These are phyloP conservation scores for Nomada hirtipes DNA, from an alignment of 2,888 invertebrate genomes.

Conservation along the genomic window DNA sequence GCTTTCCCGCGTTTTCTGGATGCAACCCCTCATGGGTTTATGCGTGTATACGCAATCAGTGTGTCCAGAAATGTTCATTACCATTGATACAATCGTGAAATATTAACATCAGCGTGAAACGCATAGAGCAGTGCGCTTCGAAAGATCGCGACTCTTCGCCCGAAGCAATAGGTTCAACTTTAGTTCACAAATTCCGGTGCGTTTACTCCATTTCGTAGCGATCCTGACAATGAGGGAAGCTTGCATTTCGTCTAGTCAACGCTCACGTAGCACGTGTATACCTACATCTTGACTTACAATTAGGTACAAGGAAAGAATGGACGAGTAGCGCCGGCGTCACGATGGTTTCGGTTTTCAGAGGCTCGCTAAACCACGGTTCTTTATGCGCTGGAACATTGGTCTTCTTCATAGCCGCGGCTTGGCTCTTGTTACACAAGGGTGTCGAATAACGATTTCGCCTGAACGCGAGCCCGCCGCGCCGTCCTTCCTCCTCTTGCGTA, in stretches of 20 bases:
- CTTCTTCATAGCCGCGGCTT: constrained; percentile 65
- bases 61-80: neutral
- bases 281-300: neutral
- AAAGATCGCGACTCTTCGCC: too few species aligned
- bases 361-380: constrained; percentile 43
- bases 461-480: constrained; percentile 27
- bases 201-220: too few species aligned
- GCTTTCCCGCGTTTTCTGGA: constrained; percentile 30
- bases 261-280: too few species aligned
- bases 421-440: constrained; percentile 77
- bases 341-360: constrained; percentile 63
- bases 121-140: too few species aligned
- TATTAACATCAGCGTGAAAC: too few species aligned
- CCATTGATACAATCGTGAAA: too few species aligned
- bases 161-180: neutral
- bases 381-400: constrained; percentile 53
- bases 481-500: constrained; percentile 22
- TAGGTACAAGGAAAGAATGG: constrained; percentile 9
- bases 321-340: constrained; percentile 63
- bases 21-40: constrained; percentile 18
- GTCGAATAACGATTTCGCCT: constrained; percentile 73
- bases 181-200: neutral
- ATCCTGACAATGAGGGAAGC: too few species aligned
- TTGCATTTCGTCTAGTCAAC: too few species aligned
- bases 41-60: constrained; percentile 4